phyloP scores from a whole-genome alignment of 2,888 invertebrate genomes.

The Drosophila paramelanica region DNA sequence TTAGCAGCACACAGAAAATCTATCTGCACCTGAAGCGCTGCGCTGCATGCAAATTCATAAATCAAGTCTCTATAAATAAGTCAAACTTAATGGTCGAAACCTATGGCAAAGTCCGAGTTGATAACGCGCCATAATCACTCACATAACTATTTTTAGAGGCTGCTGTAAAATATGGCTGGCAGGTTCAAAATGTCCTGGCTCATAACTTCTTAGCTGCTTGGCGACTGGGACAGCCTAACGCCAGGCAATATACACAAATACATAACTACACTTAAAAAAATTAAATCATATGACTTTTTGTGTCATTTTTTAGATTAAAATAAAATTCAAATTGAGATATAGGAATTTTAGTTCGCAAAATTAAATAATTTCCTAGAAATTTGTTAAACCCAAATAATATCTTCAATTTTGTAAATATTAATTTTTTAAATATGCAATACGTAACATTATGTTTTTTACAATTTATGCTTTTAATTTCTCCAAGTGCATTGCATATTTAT shows the following conservation, averaged over 20 bases:
- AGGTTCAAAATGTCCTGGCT: constrained; percentile 69
- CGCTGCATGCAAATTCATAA: constrained; percentile 53
- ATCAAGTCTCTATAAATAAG: constrained; percentile 76
- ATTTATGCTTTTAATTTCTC: constrained; percentile 3
- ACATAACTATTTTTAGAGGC: constrained; percentile 70
- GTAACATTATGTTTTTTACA: background rate
- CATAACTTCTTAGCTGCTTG: constrained; percentile 46
- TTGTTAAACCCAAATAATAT: too few relatives aligned
- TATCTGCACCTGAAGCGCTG: background rate
- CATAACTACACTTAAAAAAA: constrained; percentile 36
- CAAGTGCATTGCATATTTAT: constrained; percentile 55
- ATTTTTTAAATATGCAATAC: background rate
- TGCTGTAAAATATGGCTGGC: constrained; percentile 45
- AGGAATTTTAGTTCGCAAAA: too few relatives aligned
- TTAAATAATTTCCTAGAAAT: too few relatives aligned
- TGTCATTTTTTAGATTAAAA: too few relatives aligned
- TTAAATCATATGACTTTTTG: background rate
- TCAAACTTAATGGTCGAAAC: constrained; percentile 67
- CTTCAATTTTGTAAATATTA: too few relatives aligned
- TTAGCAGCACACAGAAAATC: background rate
- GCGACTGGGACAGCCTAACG: constrained; percentile 44
- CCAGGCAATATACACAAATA: constrained; percentile 37
- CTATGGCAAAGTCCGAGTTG: constrained; percentile 47
- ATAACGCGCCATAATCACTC: constrained; percentile 72
- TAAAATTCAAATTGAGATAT: too few relatives aligned